phyloP scores from a whole-genome alignment of 2,888 invertebrate genomes.

The Lasioglossum calceatum region DNA sequence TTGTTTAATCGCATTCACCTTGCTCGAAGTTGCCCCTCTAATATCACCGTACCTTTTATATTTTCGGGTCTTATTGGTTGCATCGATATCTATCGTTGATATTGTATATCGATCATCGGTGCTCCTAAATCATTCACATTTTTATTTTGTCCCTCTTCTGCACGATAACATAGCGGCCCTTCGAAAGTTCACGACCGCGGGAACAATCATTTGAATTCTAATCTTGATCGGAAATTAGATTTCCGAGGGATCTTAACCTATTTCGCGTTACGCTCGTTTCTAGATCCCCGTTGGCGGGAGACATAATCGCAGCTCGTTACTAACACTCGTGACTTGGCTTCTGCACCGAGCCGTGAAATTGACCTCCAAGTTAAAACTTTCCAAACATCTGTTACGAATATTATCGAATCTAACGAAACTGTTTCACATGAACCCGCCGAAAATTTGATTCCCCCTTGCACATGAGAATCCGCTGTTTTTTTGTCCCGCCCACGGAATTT shows the following conservation, averaged over 20 bases:
- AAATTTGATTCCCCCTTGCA: neutral
- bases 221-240: neutral
- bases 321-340: conserved; percentile 52
- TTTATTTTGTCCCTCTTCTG: neutral
- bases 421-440: neutral
- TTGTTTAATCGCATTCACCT: conserved; percentile 23
- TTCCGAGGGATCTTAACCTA: conserved; percentile 60
- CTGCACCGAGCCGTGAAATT: conserved; percentile 53
- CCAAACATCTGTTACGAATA: conserved; percentile 33
- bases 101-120: conserved; percentile 37
- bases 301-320: conserved; percentile 49
- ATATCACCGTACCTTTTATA: conserved; percentile 31
- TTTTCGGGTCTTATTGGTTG: conserved; percentile 28
- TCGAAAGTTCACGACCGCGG: neutral
- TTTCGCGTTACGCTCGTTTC: conserved; percentile 38
- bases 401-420: neutral
- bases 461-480: neutral
- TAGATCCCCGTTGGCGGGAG: conserved; percentile 48
- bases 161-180: neutral
- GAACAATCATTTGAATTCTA: neutral
- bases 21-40: neutral
- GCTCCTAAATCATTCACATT: conserved; percentile 1
- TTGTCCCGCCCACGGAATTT: neutral
- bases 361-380: conserved; percentile 51
- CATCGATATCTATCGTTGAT: conserved; percentile 42